These are phyloP conservation scores for Octopus bimaculoides DNA, from an alignment of 1,140 invertebrate species.

Conservation along the genomic window DNA sequence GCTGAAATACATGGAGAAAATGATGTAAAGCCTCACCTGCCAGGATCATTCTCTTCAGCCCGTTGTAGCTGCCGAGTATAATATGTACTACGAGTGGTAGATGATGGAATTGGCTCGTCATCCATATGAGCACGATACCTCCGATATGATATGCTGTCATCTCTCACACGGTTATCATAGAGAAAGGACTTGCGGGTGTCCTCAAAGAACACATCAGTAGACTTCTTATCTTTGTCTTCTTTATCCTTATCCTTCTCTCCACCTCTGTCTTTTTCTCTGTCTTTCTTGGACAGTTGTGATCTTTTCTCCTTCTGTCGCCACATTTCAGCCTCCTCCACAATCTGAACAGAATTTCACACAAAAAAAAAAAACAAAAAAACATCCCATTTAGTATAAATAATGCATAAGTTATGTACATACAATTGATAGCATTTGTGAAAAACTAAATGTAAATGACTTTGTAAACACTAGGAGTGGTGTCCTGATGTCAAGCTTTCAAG, in stretches of 20 bases:
- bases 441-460: too few relatives aligned
- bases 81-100: constrained; percentile 18
- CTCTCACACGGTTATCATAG: constrained; percentile 26
- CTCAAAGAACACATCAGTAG: constrained; percentile 23
- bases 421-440: not conserved
- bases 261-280: not conserved
- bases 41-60: constrained; percentile 35
- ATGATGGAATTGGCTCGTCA: constrained; percentile 20
- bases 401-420: not conserved
- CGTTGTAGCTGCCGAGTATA: constrained; percentile 38
- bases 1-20: too few relatives aligned
- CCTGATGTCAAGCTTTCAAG: too few relatives aligned
- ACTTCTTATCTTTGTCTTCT: constrained; percentile 17
- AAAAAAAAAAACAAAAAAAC: not conserved
- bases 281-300: not conserved
- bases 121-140: constrained; percentile 35
- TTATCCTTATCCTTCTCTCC: constrained; percentile 22
- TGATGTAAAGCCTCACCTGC: constrained; percentile 23
- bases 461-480: too few relatives aligned
- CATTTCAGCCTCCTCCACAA: constrained; percentile 55
- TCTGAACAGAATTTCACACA: constrained; percentile 28
- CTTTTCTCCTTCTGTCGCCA: constrained; percentile 41
- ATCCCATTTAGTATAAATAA: not conserved
- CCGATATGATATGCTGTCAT: constrained; percentile 21
- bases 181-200: constrained; percentile 34